These are phyloP conservation scores for Apostichopus parvimensis DNA, from an alignment of 35 echinoderm and acorn worm species.

Conservation along the genomic window DNA sequence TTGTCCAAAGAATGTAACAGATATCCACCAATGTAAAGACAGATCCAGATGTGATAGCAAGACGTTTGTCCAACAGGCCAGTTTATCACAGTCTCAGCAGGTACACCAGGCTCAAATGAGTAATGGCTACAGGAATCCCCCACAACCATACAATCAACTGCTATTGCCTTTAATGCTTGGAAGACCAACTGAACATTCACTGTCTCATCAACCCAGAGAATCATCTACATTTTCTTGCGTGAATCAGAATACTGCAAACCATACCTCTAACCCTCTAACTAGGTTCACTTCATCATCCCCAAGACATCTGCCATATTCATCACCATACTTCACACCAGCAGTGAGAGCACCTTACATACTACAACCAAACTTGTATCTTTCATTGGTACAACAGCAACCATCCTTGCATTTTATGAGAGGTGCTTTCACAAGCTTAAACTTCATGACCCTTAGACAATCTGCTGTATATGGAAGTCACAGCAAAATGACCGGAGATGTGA, in stretches of 20 bases:
- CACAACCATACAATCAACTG: neutral
- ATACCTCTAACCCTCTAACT: neutral
- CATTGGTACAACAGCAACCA: neutral
- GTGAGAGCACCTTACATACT: neutral
- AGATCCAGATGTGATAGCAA: neutral
- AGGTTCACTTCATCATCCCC: neutral
- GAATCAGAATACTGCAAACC: neutral
- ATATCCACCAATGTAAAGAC: neutral
- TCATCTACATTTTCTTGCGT: neutral
- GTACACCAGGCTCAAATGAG: neutral
- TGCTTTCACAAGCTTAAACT: neutral
- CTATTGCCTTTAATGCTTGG: conserved; percentile 2
- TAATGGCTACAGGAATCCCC: neutral
- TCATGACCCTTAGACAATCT: neutral
- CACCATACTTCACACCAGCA: neutral
- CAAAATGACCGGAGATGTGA: neutral
- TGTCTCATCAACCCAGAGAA: neutral
- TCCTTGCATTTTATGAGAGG: neutral
- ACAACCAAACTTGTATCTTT: neutral
- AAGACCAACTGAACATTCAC: neutral
- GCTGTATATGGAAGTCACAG: neutral
- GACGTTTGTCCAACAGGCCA: neutral
- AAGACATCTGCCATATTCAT: neutral
- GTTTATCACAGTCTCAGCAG: neutral
- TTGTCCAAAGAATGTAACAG: neutral